phyloP scores from a whole-genome alignment of 2,888 invertebrate species.

The Lasius platythorax region DNA sequence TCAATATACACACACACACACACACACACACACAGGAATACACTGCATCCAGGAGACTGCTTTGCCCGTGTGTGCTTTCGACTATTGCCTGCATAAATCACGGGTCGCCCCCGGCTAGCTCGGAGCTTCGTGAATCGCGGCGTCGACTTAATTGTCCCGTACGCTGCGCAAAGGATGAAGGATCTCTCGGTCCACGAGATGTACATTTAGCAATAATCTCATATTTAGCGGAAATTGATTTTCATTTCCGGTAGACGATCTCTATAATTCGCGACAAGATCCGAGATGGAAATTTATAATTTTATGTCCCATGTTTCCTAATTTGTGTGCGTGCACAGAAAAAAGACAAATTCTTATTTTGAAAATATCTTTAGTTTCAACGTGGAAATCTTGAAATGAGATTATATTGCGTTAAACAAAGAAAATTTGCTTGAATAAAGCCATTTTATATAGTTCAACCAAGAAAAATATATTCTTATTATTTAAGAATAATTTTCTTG shows the following conservation, averaged over 20 bases:
- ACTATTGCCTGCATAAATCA: conserved; percentile 82
- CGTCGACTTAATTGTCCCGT: conserved; percentile 71
- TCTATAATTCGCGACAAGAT: no score
- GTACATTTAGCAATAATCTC: conserved; percentile 42
- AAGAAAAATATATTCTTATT: no score
- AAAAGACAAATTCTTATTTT: no score
- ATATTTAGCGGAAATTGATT: background rate
- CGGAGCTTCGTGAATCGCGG: conserved; percentile 57
- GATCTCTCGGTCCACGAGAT: conserved; percentile 32
- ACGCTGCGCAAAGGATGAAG: conserved; percentile 54
- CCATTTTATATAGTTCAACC: no score
- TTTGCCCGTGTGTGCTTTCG: conserved; percentile 76
- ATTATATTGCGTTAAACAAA: no score
- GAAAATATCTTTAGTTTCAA: no score
- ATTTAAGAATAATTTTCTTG: no score
- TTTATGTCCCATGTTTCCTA: background rate
- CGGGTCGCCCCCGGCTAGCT: conserved; percentile 50
- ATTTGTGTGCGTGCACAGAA: no score
- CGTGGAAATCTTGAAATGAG: no score
- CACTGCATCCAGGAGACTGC: conserved; percentile 73
- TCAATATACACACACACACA: conserved; percentile 77
- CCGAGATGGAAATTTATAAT: background rate
- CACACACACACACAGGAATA: conserved; percentile 78
- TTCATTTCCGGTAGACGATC: background rate
- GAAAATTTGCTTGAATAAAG: no score